Percentiles rank a stretch among this genome's conserved stretches.
These are phyloP conservation scores for Acrocyrtus sp. DNA, from an alignment of 2,888 invertebrate genomes.

Conservation along the genomic window DNA sequence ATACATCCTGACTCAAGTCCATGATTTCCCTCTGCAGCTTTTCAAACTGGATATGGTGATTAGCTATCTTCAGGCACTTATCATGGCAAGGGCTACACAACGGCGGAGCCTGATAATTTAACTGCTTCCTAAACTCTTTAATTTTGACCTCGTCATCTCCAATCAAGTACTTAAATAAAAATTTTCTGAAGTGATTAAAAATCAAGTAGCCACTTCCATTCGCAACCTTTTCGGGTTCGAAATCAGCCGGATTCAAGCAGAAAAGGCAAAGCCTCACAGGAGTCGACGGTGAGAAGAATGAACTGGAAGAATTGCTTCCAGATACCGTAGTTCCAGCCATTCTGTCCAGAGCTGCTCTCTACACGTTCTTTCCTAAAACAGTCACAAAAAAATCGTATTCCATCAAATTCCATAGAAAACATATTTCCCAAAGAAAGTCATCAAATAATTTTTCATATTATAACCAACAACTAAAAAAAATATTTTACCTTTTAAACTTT, in stretches of 20 bases:
- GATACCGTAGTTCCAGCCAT: slow-evolving; percentile 30
- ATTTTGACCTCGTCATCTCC: slow-evolving; percentile 39
- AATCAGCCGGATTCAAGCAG: slow-evolving; percentile 23
- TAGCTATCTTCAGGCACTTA: slow-evolving; percentile 25
- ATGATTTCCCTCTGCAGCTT: slow-evolving; percentile 30
- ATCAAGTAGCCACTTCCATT: background rate
- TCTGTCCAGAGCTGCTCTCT: no score
- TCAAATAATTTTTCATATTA: background rate
- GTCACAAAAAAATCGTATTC: no score
- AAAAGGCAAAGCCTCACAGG: slow-evolving; percentile 14
- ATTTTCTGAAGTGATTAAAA: slow-evolving; percentile 17
- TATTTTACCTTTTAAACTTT: no score
- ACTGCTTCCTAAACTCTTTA: slow-evolving; percentile 23
- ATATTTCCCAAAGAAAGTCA: background rate
- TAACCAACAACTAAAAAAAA: no score
- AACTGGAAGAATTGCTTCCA: no score
- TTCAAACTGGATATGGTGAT: slow-evolving; percentile 28
- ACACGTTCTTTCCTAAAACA: no score
- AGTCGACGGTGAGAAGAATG: background rate
- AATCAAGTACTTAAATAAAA: slow-evolving; percentile 36
- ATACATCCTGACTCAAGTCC: slow-evolving; percentile 15
- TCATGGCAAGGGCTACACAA: slow-evolving; percentile 24
- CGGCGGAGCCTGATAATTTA: slow-evolving; percentile 14
- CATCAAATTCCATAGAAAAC: no score
- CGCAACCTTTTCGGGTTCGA: background rate